These are phyloP conservation scores for Lissonota sp. DNA, from an alignment of 2,888 invertebrate genomes.

Conservation along the genomic window DNA sequence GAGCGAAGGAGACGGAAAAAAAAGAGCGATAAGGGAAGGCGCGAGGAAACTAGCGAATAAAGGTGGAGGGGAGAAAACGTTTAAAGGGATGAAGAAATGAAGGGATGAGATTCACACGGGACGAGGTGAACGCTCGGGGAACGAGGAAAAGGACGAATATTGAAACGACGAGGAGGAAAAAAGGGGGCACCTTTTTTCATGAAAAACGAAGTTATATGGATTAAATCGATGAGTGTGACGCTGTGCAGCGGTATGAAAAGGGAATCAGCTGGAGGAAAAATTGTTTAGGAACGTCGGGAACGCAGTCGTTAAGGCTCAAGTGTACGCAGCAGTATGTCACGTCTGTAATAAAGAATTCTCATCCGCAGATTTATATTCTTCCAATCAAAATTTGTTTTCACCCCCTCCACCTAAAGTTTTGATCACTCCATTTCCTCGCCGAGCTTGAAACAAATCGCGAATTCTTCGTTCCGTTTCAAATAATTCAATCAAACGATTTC, in stretches of 20 bases:
- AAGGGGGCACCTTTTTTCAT: too few relatives aligned
- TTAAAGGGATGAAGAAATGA: slow-evolving; percentile 58
- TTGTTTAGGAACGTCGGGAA: background rate
- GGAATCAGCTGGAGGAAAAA: slow-evolving; percentile 4
- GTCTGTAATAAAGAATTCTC: too few relatives aligned
- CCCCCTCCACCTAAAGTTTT: too few relatives aligned
- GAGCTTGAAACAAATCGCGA: too few relatives aligned
- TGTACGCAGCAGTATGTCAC: too few relatives aligned
- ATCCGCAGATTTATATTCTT: too few relatives aligned
- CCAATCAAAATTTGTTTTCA: too few relatives aligned
- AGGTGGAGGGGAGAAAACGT: slow-evolving; percentile 40
- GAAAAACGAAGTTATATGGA: slow-evolving; percentile 14
- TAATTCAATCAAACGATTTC: too few relatives aligned
- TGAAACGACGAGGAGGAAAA: background rate
- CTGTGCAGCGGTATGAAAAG: background rate
- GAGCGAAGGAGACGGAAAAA: slow-evolving; percentile 37
- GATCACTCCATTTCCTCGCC: too few relatives aligned
- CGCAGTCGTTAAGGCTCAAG: background rate
- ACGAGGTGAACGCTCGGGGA: slow-evolving; percentile 6
- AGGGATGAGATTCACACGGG: slow-evolving; percentile 31
- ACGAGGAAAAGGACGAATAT: slow-evolving; percentile 12
- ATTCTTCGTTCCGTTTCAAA: too few relatives aligned
- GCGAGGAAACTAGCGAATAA: slow-evolving; percentile 13
- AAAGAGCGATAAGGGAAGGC: slow-evolving; percentile 13
- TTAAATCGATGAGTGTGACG: background rate